phyloP scores from a whole-genome alignment of 2,888 invertebrate genomes.

The Cordilura impudica region DNA sequence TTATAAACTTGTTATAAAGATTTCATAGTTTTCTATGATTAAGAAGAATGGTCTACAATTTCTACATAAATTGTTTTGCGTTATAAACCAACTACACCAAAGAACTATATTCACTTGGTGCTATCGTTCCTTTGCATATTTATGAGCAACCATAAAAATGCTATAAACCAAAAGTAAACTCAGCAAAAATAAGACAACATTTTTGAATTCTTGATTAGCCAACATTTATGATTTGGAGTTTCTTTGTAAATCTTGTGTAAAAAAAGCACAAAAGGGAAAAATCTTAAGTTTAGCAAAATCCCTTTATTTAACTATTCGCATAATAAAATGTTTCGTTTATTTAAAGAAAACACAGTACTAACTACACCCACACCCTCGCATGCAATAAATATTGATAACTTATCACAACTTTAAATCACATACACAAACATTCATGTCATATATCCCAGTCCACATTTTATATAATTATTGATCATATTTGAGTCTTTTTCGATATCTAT shows the following conservation, averaged over 20 bases:
- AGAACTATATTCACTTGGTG: neutral
- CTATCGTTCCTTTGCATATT: slow-evolving; percentile 4
- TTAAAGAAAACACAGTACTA: neutral
- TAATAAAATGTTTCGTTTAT: neutral
- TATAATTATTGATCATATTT: neutral
- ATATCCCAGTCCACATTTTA: too few relatives aligned
- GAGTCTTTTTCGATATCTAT: too few relatives aligned
- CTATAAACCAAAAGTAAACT: neutral
- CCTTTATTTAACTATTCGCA: neutral
- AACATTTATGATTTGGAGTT: neutral
- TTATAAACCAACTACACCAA: too few relatives aligned
- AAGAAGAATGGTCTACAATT: neutral
- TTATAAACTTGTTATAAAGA: too few relatives aligned
- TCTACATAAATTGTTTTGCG: neutral
- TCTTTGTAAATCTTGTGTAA: neutral
- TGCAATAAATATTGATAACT: neutral
- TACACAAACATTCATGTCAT: neutral
- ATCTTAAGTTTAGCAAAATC: neutral
- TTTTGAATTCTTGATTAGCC: too few relatives aligned
- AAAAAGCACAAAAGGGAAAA: neutral
- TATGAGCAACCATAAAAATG: slow-evolving; percentile 2
- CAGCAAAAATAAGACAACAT: too few relatives aligned
- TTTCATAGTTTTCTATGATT: too few relatives aligned
- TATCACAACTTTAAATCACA: neutral
- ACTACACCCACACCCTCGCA: neutral